Percentiles rank a stretch among this genome's conserved stretches.
Conservation (phyloP, 2,888 invertebrate genomes). For the Desoria tigrina region DNA sequence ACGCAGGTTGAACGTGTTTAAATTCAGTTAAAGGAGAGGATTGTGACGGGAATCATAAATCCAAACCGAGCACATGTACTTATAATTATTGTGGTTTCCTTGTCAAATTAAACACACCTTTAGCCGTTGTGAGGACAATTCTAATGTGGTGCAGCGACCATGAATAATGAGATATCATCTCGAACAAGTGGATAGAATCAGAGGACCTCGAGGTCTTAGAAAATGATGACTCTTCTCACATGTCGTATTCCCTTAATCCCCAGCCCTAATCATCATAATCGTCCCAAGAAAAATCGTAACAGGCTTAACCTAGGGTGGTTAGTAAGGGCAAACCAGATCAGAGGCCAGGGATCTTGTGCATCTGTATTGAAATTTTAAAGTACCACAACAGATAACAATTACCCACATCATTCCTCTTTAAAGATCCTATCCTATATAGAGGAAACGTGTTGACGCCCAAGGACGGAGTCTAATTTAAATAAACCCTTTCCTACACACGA, state of each 20-base stretch:
- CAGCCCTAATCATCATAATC: too few relatives aligned
- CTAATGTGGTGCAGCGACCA: slow-evolving; percentile 7
- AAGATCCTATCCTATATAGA: too few relatives aligned
- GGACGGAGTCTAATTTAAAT: slow-evolving; percentile 7
- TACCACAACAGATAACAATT: too few relatives aligned
- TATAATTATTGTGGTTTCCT: slow-evolving; percentile 4
- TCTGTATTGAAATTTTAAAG: not conserved
- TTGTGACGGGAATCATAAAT: too few relatives aligned
- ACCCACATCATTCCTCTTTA: too few relatives aligned
- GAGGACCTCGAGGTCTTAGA: too few relatives aligned
- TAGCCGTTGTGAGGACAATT: slow-evolving; percentile 1
- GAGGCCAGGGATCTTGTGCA: not conserved
- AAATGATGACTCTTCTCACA: too few relatives aligned
- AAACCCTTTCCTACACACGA: slow-evolving; percentile 3
- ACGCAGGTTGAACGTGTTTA: too few relatives aligned
- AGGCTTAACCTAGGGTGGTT: not conserved
- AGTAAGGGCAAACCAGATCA: slow-evolving; percentile 2
- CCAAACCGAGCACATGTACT: not conserved
- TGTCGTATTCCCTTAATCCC: too few relatives aligned
- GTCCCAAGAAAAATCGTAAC: too few relatives aligned
- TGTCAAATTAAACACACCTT: slow-evolving; percentile 10
- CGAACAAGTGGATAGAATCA: too few relatives aligned
- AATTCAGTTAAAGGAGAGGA: too few relatives aligned
- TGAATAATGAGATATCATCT: slow-evolving; percentile 9
- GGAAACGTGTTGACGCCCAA: slow-evolving; percentile 6